These are phyloP conservation scores for Macrotis lagotis DNA, from an alignment of 2,113 vertebrate species.

Conservation along the genomic window DNA sequence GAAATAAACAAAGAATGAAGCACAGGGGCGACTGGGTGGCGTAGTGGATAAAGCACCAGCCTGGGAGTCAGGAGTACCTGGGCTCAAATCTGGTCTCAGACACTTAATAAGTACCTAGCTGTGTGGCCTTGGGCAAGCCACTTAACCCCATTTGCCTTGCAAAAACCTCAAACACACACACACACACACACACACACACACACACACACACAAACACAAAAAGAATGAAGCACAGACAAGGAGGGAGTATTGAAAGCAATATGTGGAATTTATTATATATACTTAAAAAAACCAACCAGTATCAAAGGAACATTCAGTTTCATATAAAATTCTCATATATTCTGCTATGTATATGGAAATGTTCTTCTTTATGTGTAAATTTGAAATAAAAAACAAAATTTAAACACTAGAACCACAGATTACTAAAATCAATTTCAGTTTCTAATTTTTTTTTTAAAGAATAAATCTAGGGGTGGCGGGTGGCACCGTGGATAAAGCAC, in stretches of 20 bases:
- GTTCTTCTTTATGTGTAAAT: not conserved
- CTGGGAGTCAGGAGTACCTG: too few species aligned
- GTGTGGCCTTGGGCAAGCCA: too few species aligned
- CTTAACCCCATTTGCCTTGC: too few species aligned
- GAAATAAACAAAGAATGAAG: not conserved
- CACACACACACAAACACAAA: too few species aligned
- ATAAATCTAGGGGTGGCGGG: too few species aligned
- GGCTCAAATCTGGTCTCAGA: too few species aligned
- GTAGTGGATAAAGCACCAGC: too few species aligned
- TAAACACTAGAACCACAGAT: not conserved
- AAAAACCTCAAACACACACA: too few species aligned
- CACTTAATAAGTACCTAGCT: too few species aligned
- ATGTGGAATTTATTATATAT: not conserved
- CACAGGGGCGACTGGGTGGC: too few species aligned
- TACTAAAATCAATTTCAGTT: constrained; percentile 19
- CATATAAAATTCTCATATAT: not conserved
- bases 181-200: too few species aligned
- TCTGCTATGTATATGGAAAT: not conserved
- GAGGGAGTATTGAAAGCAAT: not conserved
- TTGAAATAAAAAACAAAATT: not conserved
- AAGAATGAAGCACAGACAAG: not conserved
- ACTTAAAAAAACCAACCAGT: not conserved
- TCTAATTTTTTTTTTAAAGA: constrained; percentile 5
- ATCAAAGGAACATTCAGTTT: not conserved
- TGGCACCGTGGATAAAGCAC: too few species aligned